Evolutionary conservation across 2,113 vertebrate species (phyloP), one percentile per base, ranked within the genome.

Genomic region (Puffinus mauretanicus): DNA sequence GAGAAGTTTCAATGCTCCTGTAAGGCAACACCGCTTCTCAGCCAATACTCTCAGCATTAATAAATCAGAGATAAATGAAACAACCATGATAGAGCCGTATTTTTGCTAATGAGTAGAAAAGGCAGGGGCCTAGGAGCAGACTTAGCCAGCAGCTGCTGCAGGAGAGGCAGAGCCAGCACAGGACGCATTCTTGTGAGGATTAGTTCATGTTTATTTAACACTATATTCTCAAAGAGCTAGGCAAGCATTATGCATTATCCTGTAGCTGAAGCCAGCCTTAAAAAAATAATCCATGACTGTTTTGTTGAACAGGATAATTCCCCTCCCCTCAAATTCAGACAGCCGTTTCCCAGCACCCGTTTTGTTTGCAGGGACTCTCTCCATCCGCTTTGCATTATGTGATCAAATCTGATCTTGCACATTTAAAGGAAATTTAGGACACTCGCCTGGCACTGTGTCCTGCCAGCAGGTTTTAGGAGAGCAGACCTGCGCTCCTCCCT

Each of bases 141-240:
- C 49, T 15, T 12, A 22, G 38, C 27, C 90, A 46, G 65, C 83
- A 52, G 88, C 38, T 30, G 11, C 85, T 61, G 58, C 44, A 6
- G 9, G 52, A 76, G 71, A 77, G 76, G 52, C 90, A 91, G 83
- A 75, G 82, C 55, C 52, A 75, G 86, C 87, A 52, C 61, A 82
- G 94, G 84, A 61, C 13, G 1, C 93, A 90, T 92, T 95, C 93
- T 44, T 77, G 3, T 0, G 8, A 76, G 93, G 93, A 95, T 97
- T 80, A 96, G 71, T 8, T 94, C 62, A 1, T 75, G 90, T 91
- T 93, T 90, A 70, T 87, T 86, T 93, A 92, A 81, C 51, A 30
- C 42, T 24, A 24, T 16, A 69, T 49, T 92, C 92, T 46, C 84
- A 66, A 70, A 93, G 82, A 95, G 96, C 93, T 76, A 69, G 88